phyloP scores from a whole-genome alignment of 2,113 vertebrate genomes.

The Hypocryptadius cinnamomeus region DNA sequence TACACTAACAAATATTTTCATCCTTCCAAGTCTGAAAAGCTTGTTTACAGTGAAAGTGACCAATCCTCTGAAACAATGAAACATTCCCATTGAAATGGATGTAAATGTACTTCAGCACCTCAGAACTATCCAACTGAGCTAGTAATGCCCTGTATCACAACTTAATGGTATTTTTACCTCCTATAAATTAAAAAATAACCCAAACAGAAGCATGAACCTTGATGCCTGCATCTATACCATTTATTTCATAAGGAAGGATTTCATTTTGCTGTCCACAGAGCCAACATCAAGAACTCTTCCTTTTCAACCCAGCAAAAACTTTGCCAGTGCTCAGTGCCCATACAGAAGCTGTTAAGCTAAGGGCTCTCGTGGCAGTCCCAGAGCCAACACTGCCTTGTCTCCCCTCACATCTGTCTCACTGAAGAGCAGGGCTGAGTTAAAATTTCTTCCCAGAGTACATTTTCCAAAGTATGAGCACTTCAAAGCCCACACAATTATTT shows the following conservation, averaged over 20 bases:
- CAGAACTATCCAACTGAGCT: neutral
- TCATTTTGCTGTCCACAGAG: neutral
- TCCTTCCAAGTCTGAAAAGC: neutral
- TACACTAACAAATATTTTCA: neutral
- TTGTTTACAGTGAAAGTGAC: neutral
- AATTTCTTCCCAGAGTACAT: neutral
- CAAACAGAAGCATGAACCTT: neutral
- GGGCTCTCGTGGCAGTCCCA: neutral
- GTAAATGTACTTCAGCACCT: neutral
- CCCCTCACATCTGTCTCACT: neutral
- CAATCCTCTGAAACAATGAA: neutral
- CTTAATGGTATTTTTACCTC: fast-evolving
- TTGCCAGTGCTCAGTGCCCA: neutral
- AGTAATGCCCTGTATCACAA: neutral
- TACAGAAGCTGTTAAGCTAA: neutral
- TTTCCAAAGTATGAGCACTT: neutral
- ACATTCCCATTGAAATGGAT: neutral
- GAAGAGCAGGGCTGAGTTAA: neutral
- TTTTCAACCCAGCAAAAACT: neutral
- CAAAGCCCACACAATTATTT: neutral
- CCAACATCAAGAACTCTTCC: neutral
- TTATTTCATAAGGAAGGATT: neutral
- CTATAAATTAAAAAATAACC: neutral
- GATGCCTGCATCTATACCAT: neutral
- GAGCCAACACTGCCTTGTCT: neutral